Evolutionary conservation across 2,113 vertebrate genomes (phyloP), one percentile per base, ranked within the genome.

Genomic region (Calypte anna): DNA sequence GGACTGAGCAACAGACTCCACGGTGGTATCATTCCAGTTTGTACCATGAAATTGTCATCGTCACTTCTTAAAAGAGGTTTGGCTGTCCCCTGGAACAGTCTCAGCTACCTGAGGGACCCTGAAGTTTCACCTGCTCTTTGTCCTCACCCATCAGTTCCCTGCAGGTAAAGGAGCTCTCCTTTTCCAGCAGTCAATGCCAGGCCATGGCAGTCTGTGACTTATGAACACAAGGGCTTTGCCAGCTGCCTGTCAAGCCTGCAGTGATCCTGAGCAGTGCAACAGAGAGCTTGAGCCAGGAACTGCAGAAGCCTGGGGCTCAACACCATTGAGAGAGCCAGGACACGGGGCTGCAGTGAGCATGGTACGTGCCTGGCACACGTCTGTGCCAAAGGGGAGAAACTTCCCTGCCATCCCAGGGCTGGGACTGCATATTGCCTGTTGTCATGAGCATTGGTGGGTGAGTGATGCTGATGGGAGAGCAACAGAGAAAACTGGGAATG

Each of bases 281-380:
- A 11, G 48, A 38, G n/a, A 10, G 15, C 53, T 58, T 12, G 53
- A 67, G 70, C 62, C 72, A 67, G 53, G 40, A 72, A 53, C 36
- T 53, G 43, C 82, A 58, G 63, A 54, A 78, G 46, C 22, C 55
- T 0, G 2, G 14, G 27, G n/a, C 38, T 78, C 2, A 1, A 48
- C 28, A 38, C 31, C 0, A 0, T 22, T 62, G 31, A 62, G 17
- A 5, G 17, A 78, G 14, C 55, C 46, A 27, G 48, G 27, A 24
- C 1, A 0, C 7, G 20, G 63, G n/a, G 54, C 63, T 77, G 36
- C 2, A 1, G 50, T 11, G 22, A 57, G 27, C 10, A 0, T 6
- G 6, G 50, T 22, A 31, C 2, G 2, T 30, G 44, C 9, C 62
- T 3, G 1, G 53, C 62, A 59, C 30, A 15, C 12, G 3, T 40